phyloP scores from a whole-genome alignment of 2,888 invertebrate genomes.

The Lochmaea crataegi region DNA sequence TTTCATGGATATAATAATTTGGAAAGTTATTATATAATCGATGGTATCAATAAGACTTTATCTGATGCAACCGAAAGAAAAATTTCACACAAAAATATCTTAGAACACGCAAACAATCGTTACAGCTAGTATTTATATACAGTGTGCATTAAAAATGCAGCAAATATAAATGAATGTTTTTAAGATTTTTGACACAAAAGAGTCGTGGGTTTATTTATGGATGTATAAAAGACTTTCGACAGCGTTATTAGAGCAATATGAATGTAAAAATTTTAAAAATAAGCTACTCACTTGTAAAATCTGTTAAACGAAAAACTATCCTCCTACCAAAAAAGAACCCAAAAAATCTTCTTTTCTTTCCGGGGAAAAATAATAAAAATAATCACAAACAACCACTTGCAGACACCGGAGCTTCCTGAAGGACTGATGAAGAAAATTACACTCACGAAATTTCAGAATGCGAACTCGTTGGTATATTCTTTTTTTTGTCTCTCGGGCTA shows the following conservation, averaged over 20 bases:
- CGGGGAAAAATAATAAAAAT: neutral
- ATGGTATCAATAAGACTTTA: neutral
- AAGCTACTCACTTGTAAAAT: conserved; percentile 19
- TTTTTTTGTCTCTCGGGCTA: conserved; percentile 12
- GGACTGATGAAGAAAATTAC: conserved; percentile 17
- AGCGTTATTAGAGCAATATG: no score
- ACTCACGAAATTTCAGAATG: conserved; percentile 27
- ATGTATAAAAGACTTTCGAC: no score
- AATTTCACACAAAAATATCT: neutral
- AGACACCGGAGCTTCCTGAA: conserved; percentile 13
- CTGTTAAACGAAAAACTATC: conserved; percentile 7
- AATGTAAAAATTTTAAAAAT: neutral
- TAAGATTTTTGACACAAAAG: no score
- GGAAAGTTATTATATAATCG: conserved; percentile 18
- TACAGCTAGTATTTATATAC: neutral
- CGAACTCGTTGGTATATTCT: conserved; percentile 17
- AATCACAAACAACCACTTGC: conserved; percentile 22
- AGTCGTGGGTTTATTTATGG: no score
- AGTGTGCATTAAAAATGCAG: no score
- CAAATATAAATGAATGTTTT: no score
- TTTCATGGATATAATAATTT: conserved; percentile 8
- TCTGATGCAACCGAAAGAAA: conserved; percentile 10
- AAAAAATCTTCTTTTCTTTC: no score
- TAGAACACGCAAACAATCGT: neutral
- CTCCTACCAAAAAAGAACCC: neutral